phyloP scores from a whole-genome alignment of 2,888 invertebrate species.

The Cheilosia scutellata region DNA sequence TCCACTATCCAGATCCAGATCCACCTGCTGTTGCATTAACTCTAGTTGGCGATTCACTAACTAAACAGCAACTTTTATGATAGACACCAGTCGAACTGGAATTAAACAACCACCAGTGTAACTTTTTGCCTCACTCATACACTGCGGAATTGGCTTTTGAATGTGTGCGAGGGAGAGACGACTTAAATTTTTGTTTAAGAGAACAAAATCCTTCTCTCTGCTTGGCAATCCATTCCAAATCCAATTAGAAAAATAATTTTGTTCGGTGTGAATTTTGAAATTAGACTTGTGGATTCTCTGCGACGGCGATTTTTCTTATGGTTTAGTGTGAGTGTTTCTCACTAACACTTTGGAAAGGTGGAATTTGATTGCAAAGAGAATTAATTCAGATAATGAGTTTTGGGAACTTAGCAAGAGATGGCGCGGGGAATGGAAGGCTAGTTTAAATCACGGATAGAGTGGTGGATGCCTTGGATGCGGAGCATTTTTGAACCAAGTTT shows the following conservation, averaged over 20 bases:
- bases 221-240: neutral
- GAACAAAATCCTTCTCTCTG: slow-evolving; percentile 38
- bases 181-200: slow-evolving; percentile 38
- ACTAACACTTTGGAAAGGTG: slow-evolving; percentile 42
- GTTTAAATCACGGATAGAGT: slow-evolving; percentile 48
- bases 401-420: slow-evolving; percentile 53
- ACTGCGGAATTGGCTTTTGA: neutral
- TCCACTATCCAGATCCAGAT: neutral
- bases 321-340: slow-evolving; percentile 48
- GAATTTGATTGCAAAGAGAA: slow-evolving; percentile 34
- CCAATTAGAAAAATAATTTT: slow-evolving; percentile 30
- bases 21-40: slow-evolving; percentile 52
- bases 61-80: slow-evolving; percentile 1
- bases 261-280: neutral
- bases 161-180: slow-evolving; percentile 8
- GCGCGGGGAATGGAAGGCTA: slow-evolving; percentile 31
- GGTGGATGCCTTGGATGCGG: slow-evolving; percentile 60
- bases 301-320: neutral
- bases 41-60: slow-evolving; percentile 42
- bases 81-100: slow-evolving; percentile 42
- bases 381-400: slow-evolving; percentile 4
- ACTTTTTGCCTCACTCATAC: slow-evolving; percentile 29
- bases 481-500: slow-evolving; percentile 4
- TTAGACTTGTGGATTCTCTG: slow-evolving; percentile 34
- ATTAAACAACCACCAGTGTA: slow-evolving; percentile 4